Evolutionary conservation across 1,140 invertebrate species (phyloP), one percentile per base, ranked within the genome.

Genomic region (Berghia stephanieae): DNA sequence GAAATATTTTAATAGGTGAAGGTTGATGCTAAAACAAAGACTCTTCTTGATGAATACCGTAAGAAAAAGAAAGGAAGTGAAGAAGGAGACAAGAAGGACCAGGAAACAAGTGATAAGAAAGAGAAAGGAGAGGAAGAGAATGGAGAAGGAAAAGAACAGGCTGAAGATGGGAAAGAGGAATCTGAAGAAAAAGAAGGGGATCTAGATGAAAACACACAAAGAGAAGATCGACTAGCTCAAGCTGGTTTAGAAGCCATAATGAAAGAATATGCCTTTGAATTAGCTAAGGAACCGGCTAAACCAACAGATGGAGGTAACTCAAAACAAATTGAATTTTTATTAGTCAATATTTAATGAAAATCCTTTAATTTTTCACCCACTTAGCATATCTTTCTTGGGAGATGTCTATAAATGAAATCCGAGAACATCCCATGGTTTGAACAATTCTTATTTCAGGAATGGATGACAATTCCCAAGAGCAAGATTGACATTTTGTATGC

Each of bases 1-100:
- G 24, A 34, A 24, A 16, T 73, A 40, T 8, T 67, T n/a, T n/a
- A 44, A 42, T 34, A 90, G 87, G 89, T 97, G 0, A 97, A 97
- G 92, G 96, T 98, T n/a, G 98, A 99, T 91, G 95, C 96, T 44
- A 99, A 99, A 92, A 97, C 97, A 80, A 96, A 98, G 92, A 93
- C 94, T 69, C 92, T 96, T 66, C 91, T 99, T 80, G 96, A 98
- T 90, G 95, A 97, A 79, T 98, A 96, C 87, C 97, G 83, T 46
- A 83, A 79, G 67, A 90, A 89, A 74, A 86, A 86, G 46, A 75
- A 63, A 36, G 81, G 77, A 18, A 82, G 78, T 10, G 83, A 85
- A 31, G 78, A 82, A 57, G 80, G 82, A 0, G 78, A 40, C 18
- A 78, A 82, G 10, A 80, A 81, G 42, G 74, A 75, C 4, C 68